Conservation (phyloP, 2,797 vertebrate genomes). For the Knipowitschia caucasica region DNA sequence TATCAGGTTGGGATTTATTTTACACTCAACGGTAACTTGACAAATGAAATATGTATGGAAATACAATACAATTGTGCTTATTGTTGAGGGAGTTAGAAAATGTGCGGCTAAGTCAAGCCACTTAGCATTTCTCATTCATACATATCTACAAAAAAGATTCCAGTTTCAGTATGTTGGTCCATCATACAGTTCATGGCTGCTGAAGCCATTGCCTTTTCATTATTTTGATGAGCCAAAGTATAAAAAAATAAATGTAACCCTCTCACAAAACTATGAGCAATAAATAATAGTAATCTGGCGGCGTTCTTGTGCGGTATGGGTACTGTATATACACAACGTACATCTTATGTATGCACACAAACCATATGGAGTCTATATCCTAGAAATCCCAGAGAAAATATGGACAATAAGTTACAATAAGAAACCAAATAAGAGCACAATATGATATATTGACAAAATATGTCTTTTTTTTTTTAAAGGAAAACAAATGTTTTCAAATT, state of each 20-base stretch:
- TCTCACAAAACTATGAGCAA: constrained; percentile 80
- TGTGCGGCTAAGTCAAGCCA: constrained; percentile 31
- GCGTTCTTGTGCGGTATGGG: constrained; percentile 76
- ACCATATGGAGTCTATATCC: constrained; percentile 50
- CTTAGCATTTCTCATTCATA: constrained; percentile 30
- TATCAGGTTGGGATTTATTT: constrained; percentile 65
- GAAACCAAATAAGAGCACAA: constrained; percentile 46
- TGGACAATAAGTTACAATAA: constrained; percentile 74
- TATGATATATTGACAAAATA: constrained; percentile 36
- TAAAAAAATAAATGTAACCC: constrained; percentile 84
- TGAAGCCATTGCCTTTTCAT: constrained; percentile 54
- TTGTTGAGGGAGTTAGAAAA: constrained; percentile 40
- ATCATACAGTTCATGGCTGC: constrained; percentile 42
- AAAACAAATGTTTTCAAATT: constrained; percentile 53
- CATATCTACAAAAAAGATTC: constrained; percentile 37
- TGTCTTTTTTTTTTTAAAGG: constrained; percentile 46
- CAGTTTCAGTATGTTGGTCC: constrained; percentile 67
- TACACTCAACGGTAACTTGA: constrained; percentile 64
- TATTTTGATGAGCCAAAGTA: constrained; percentile 70
- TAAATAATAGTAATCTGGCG: constrained; percentile 79
- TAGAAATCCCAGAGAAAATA: constrained; percentile 55
- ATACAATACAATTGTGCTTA: constrained; percentile 69
- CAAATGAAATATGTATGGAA: constrained; percentile 43
- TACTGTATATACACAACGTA: constrained; percentile 77
- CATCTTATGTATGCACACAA: constrained; percentile 74